These are phyloP conservation scores for Aulostomus chinensis DNA, from an alignment of 2,797 vertebrate genomes.

Conservation along the genomic window DNA sequence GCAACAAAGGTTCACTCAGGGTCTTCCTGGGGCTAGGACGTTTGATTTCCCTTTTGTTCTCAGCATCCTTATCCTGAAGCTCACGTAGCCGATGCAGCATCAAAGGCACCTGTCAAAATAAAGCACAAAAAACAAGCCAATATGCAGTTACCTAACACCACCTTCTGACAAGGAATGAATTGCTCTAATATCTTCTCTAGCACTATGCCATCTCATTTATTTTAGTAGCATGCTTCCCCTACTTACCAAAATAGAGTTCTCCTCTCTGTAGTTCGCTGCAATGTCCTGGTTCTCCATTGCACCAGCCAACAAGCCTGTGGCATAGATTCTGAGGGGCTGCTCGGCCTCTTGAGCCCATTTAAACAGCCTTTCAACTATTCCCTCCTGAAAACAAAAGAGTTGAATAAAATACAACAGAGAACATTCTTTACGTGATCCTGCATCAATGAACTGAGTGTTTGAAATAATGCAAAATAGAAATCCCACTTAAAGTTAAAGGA, in stretches of 20 bases:
- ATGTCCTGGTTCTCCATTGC: constrained; percentile 99
- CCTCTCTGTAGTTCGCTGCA: constrained; percentile 97
- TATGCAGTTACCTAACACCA: neutral
- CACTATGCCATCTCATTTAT: neutral
- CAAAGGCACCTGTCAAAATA: constrained; percentile 87
- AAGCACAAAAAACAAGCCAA: constrained; percentile 29
- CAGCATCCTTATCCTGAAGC: constrained; percentile 89
- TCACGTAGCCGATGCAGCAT: constrained; percentile 93
- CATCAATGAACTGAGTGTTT: too few relatives aligned
- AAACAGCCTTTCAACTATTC: constrained; percentile 96
- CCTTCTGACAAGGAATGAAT: neutral
- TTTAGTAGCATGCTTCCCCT: constrained; percentile 2
- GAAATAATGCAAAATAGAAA: too few relatives aligned
- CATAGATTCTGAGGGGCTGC: constrained; percentile 93
- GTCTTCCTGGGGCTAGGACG: constrained; percentile 89
- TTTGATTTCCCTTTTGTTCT: constrained; percentile 87
- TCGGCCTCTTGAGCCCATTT: constrained; percentile 98
- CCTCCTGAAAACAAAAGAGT: constrained; percentile 83
- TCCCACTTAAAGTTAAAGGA: neutral
- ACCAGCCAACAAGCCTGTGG: constrained; percentile 93
- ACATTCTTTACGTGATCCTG: neutral
- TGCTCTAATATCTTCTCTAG: neutral
- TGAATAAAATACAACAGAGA: neutral
- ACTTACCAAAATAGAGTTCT: constrained; percentile 95
- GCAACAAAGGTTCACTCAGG: constrained; percentile 84